These are phyloP conservation scores for Caenorhabditis latens DNA, from an alignment of 1,140 invertebrate species.

Conservation along the genomic window DNA sequence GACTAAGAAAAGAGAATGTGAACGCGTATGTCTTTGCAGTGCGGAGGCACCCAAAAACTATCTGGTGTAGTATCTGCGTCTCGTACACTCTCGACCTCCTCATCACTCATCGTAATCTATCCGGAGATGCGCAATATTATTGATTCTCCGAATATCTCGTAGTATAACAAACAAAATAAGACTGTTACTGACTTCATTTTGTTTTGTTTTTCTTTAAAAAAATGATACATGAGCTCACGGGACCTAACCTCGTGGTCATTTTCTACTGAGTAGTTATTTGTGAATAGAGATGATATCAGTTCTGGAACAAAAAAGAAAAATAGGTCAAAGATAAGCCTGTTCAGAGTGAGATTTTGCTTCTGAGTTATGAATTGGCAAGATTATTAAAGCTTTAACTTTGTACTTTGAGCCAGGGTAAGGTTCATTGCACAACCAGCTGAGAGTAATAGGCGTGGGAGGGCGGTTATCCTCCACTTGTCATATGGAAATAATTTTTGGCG, in stretches of 20 bases:
- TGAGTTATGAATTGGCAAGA: no score
- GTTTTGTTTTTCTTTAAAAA: background rate
- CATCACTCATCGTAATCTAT: background rate
- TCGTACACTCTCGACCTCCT: background rate
- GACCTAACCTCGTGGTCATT: constrained; percentile 1
- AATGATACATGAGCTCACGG: constrained; percentile 47
- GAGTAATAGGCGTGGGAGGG: constrained; percentile 36
- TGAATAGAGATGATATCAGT: constrained; percentile 1
- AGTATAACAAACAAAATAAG: background rate
- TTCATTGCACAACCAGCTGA: background rate
- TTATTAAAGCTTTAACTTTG: no score
- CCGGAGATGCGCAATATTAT: background rate
- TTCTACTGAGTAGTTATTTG: background rate
- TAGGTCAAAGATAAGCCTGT: no score
- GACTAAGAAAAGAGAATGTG: background rate
- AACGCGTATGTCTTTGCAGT: background rate
- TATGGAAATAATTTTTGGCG: constrained; percentile 20
- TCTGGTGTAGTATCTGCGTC: background rate
- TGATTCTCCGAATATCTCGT: no score
- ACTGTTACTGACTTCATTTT: background rate
- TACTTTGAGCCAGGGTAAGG: no score
- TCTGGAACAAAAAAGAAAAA: background rate
- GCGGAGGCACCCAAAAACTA: constrained; percentile 16
- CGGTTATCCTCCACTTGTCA: constrained; percentile 42
- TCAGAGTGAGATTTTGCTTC: no score